A percentile compares a stretch with the other conserved stretches of the same genome.
Evolutionary conservation across 2,113 vertebrate species (phyloP).

Genomic region (Microcebus tavaratra): DNA sequence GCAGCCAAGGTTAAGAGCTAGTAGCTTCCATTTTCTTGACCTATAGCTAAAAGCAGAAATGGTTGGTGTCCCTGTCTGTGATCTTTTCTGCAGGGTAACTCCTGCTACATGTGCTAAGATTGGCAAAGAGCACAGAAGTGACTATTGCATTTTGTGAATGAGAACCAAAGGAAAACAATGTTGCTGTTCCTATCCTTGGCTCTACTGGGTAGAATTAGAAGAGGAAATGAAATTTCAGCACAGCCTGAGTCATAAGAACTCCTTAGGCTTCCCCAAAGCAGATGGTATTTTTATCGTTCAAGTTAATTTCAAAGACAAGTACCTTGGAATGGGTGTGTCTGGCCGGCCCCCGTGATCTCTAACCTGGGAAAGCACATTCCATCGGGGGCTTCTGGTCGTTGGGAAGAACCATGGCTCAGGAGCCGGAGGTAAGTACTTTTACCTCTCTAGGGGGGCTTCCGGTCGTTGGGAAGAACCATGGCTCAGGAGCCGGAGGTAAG

Average conservation of each 20-base stretch:
- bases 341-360: too few relatives aligned
- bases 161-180: neutral
- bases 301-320: neutral
- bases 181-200: neutral
- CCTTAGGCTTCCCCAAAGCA: constrained; percentile 14
- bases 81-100: neutral
- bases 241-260: neutral
- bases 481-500: constrained; percentile 38
- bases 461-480: neutral
- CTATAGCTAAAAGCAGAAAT: neutral
- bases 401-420: too few relatives aligned
- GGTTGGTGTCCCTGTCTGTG: neutral
- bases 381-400: neutral
- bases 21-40: neutral
- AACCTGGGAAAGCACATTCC: neutral
- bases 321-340: neutral
- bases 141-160: neutral
- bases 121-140: neutral
- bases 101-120: accelerated
- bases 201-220: neutral
- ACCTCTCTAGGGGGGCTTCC: too few relatives aligned
- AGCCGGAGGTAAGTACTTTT: too few relatives aligned
- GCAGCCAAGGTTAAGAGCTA: neutral
- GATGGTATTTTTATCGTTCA: neutral
- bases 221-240: constrained; percentile 56